Conservation (phyloP, 2,113 vertebrate species). For the zebrafish (Danio rerio) region GRCz12tu NC_133178.1:34576001-34576500, state of each 20-base stretch:
- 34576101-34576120: constrained; percentile 2
- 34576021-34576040: background rate
- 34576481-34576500: background rate
- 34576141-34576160: constrained; percentile 10
- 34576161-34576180: constrained; percentile 15
- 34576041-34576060: background rate
- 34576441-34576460: constrained; percentile 10
- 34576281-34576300: constrained; percentile 30
- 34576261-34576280: constrained; percentile 35
- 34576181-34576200: background rate
- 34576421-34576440: constrained; percentile 46
- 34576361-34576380: constrained; percentile 20
- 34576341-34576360: constrained; percentile 36
- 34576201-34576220: constrained; percentile 9
- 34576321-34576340: constrained; percentile 48
- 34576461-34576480: background rate
- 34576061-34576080: background rate
- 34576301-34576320: constrained; percentile 12
- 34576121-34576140: constrained; percentile 26
- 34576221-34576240: background rate
- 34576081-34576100: background rate
- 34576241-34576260: background rate
- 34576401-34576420: constrained; percentile 3
- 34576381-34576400: constrained; percentile 9
- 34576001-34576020: background rate